A percentile compares a stretch with the other conserved stretches of the same genome.
Conservation (phyloP, 92 coral and sea anemone species). For the Phymanthus crucifer region DNA sequence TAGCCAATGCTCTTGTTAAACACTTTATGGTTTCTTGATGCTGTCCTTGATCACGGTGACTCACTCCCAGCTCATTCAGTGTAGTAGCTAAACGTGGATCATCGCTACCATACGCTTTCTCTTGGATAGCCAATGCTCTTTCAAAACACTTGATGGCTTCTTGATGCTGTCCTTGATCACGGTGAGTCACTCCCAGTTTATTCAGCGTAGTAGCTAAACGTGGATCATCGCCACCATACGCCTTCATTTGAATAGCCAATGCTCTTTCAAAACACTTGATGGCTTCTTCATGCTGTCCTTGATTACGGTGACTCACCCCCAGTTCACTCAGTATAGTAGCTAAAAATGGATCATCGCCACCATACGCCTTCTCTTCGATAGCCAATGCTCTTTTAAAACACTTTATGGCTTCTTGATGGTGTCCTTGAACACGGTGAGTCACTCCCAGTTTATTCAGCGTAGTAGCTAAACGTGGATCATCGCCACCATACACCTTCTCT, state of each 20-base stretch:
- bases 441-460: too few species aligned
- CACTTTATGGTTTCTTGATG: background rate
- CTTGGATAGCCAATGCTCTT: background rate
- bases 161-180: background rate
- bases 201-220: conserved; percentile 15
- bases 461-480: too few species aligned
- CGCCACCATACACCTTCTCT: background rate
- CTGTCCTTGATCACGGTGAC: conserved; percentile 4
- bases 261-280: background rate
- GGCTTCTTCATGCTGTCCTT: conserved; percentile 14
- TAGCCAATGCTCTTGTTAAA: conserved; percentile 9
- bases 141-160: background rate
- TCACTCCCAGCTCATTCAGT: too few species aligned
- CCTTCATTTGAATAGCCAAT: background rate
- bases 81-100: conserved; percentile 2
- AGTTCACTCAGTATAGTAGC: conserved; percentile 12
- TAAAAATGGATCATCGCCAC: background rate
- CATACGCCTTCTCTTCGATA: too few species aligned
- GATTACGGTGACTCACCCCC: background rate
- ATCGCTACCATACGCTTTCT: background rate
- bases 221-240: conserved; percentile 1
- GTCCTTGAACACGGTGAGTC: too few species aligned
- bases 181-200: background rate
- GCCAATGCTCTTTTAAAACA: too few species aligned
- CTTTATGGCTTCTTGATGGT: too few species aligned